phyloP scores from a whole-genome alignment of 2,888 invertebrate genomes.

The Catonia carolina region DNA sequence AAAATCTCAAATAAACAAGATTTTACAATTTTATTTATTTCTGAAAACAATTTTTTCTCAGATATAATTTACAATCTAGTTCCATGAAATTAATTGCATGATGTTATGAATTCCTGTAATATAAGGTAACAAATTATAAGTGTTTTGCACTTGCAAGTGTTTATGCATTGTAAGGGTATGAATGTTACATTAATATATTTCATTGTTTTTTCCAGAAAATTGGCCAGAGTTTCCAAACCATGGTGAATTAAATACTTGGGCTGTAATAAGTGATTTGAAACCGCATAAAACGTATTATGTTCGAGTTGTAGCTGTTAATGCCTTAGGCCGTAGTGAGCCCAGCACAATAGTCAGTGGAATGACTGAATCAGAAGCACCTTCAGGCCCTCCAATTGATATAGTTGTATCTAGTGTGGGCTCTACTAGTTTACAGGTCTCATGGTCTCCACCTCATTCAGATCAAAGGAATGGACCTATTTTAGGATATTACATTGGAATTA shows the following conservation, averaged over 20 bases:
- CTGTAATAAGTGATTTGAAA: slow-evolving; percentile 22
- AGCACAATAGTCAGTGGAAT: slow-evolving; percentile 23
- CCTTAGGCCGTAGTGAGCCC: slow-evolving; percentile 23
- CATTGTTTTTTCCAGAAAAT: slow-evolving; percentile 6
- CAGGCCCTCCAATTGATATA: slow-evolving; percentile 25
- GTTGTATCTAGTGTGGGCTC: slow-evolving; percentile 15
- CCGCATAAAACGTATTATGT: slow-evolving; percentile 27
- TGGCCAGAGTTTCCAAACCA: slow-evolving; percentile 20
- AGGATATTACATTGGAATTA: slow-evolving; percentile 25
- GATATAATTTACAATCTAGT: too few species aligned
- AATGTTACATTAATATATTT: too few species aligned
- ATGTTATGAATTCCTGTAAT: too few species aligned
- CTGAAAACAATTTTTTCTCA: too few species aligned
- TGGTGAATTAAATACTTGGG: slow-evolving; percentile 19
- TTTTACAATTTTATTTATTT: too few species aligned
- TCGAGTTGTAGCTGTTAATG: slow-evolving; percentile 26
- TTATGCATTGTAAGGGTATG: too few species aligned
- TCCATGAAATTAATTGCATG: too few species aligned
- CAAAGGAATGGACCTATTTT: slow-evolving; percentile 28
- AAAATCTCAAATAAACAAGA: too few species aligned
- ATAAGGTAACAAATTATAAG: too few species aligned
- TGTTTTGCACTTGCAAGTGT: too few species aligned
- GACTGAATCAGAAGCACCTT: slow-evolving; percentile 27
- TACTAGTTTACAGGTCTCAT: slow-evolving; percentile 19
- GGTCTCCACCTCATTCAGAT: slow-evolving; percentile 26